A percentile compares a stretch with the other conserved stretches of the same genome.
Conservation (phyloP, 2,113 vertebrate genomes). For the Sceloporus undulatus region DNA sequence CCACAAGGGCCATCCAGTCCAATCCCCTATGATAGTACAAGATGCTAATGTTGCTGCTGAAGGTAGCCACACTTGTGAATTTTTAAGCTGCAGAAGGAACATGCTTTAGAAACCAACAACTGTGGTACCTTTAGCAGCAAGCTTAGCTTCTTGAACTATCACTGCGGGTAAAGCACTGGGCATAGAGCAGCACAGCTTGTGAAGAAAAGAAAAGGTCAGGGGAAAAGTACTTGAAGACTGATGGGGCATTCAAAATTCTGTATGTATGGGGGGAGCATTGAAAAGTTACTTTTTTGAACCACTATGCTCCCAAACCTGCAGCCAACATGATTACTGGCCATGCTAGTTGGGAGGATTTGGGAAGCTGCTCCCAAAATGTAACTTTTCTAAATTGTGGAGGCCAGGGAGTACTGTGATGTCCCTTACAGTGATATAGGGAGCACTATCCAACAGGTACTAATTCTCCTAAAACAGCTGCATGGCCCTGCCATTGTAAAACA, state of each 20-base stretch:
- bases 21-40: background rate
- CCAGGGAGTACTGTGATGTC: background rate
- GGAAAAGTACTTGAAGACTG: background rate
- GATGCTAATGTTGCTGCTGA: background rate
- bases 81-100: background rate
- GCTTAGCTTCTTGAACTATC: no score
- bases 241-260: background rate
- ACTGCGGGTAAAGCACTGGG: background rate
- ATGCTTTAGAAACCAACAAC: no score
- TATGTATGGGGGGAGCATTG: no score
- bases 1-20: no score
- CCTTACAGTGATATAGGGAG: background rate
- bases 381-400: no score
- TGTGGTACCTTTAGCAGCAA: no score
- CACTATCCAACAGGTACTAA: background rate
- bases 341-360: no score
- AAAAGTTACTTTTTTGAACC: no score
- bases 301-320: no score
- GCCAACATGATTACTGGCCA: no score
- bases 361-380: no score
- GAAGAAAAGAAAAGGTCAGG: background rate
- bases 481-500: background rate
- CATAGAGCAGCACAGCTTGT: background rate
- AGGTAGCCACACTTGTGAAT: background rate
- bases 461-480: no score